phyloP scores from a whole-genome alignment of 2,888 invertebrate genomes.

The Thelaira solivaga region DNA sequence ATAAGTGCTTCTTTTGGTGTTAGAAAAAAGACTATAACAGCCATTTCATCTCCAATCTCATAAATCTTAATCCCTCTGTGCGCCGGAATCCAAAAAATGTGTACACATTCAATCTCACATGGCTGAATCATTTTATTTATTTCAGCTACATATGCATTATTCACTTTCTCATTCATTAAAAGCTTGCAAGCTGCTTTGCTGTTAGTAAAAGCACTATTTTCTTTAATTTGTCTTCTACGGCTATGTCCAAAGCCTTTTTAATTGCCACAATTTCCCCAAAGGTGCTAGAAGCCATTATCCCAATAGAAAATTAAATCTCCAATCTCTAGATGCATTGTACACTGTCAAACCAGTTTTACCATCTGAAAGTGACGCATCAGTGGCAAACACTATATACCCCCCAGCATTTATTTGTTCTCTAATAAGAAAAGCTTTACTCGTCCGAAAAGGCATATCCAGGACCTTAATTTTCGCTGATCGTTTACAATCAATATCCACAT shows the following conservation, averaged over 20 bases:
- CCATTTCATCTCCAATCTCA: conserved; percentile 4
- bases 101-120: neutral
- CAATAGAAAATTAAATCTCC: neutral
- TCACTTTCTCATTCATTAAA: neutral
- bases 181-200: neutral
- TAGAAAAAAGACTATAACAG: no score
- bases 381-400: neutral
- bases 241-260: conserved; percentile 4
- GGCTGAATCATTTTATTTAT: neutral
- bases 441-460: neutral
- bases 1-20: no score
- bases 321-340: neutral
- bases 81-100: neutral
- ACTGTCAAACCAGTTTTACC: no score
- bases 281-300: neutral
- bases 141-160: neutral
- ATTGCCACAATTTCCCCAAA: conserved; percentile 14
- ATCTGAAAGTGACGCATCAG: neutral
- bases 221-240: neutral
- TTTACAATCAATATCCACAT: no score
- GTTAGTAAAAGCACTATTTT: conserved; percentile 11
- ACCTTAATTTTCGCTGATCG: neutral
- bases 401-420: neutral
- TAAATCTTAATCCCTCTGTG: neutral
- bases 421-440: neutral